These are phyloP conservation scores for Pachypsylla venusta DNA, from an alignment of 1,140 invertebrate species.

Conservation along the genomic window DNA sequence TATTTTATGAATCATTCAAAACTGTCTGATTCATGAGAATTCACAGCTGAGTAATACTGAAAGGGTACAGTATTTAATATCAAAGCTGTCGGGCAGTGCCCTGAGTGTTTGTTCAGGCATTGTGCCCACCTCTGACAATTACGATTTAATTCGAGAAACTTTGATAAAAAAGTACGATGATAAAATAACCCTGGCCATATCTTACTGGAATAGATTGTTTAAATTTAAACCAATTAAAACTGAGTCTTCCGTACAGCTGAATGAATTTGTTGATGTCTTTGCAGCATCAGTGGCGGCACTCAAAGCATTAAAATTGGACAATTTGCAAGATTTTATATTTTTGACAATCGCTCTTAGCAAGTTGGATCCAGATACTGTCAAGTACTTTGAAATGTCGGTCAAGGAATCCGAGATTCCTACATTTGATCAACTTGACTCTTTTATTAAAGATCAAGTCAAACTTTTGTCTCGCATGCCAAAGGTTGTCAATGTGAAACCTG, in stretches of 20 bases:
- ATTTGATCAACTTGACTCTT: too few relatives aligned
- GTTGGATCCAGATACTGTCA: not conserved
- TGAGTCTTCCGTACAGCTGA: not conserved
- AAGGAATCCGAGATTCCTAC: too few relatives aligned
- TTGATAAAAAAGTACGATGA: not conserved
- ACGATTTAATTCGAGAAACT: not conserved
- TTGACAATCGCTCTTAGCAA: not conserved
- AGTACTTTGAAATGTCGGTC: not conserved
- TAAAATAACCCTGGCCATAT: not conserved
- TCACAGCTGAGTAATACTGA: not conserved
- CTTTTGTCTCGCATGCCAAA: too few relatives aligned
- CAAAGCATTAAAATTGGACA: not conserved
- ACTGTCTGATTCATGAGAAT: not conserved
- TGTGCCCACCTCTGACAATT: not conserved
- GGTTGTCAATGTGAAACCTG: too few relatives aligned
- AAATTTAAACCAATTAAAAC: not conserved
- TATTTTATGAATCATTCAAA: not conserved
- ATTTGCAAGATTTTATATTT: not conserved
- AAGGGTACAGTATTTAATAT: not conserved
- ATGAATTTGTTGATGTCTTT: not conserved
- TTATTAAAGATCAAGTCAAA: too few relatives aligned
- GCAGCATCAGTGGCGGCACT: not conserved
- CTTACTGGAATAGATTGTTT: not conserved
- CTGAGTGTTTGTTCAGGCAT: not conserved
- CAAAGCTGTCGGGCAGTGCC: not conserved